Conservation (phyloP, 2,113 vertebrate genomes). For the Zingel zingel region DNA sequence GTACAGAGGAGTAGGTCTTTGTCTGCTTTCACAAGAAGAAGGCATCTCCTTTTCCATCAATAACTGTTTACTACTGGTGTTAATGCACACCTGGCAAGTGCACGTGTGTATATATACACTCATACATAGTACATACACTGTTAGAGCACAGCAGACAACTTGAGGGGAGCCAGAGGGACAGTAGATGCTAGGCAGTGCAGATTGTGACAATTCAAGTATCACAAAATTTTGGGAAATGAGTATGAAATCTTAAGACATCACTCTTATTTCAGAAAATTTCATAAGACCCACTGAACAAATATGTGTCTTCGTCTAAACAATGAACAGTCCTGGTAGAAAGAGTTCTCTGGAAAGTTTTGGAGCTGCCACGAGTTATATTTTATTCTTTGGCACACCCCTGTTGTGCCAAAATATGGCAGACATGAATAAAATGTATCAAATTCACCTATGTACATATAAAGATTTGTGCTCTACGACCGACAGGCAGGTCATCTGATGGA, state of each 20-base stretch:
- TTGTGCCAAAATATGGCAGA: conserved; percentile 74
- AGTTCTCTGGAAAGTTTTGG: conserved; percentile 59
- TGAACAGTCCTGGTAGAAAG: conserved; percentile 64
- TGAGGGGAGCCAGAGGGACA: conserved; percentile 35
- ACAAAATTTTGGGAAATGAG: conserved; percentile 11
- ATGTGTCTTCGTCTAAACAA: conserved; percentile 19
- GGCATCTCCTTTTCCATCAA: conserved; percentile 60
- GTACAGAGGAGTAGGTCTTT: conserved; percentile 67
- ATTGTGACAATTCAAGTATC: conserved; percentile 31
- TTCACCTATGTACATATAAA: conserved; percentile 69
- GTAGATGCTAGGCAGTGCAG: conserved; percentile 51
- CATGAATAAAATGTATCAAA: conserved; percentile 71
- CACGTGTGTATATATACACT: conserved; percentile 40
- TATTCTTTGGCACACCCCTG: conserved; percentile 65
- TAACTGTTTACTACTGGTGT: conserved; percentile 73
- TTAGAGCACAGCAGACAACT: conserved; percentile 36
- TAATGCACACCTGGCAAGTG: conserved; percentile 59
- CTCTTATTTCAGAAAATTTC: conserved; percentile 5
- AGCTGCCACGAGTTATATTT: conserved; percentile 65
- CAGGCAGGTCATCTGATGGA: conserved; percentile 54
- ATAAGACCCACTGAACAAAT: conserved; percentile 18
- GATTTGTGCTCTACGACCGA: conserved; percentile 83
- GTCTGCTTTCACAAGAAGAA: conserved; percentile 49
- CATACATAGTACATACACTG: conserved; percentile 54
- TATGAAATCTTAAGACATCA: conserved; percentile 14